Evolutionary conservation across 1,140 invertebrate genomes (phyloP).

Genomic region (Bicyclus anynana): DNA sequence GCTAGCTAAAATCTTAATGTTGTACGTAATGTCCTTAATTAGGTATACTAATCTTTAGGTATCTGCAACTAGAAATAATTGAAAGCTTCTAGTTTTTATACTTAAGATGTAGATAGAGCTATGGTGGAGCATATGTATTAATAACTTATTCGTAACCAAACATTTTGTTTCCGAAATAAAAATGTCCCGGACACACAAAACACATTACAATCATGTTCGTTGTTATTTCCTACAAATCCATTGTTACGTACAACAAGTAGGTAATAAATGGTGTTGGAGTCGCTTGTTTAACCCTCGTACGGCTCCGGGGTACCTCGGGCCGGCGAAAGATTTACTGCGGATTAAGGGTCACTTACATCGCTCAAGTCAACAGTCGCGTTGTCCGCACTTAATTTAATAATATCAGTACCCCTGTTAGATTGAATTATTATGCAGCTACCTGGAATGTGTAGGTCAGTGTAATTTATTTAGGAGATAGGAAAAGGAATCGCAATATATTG

Average conservation of each 20-base stretch:
- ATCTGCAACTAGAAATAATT: too few species aligned
- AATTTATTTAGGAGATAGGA: not conserved
- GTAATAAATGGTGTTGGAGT: constrained; percentile 69
- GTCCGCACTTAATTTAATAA: constrained; percentile 66
- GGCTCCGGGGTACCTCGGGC: constrained; percentile 36
- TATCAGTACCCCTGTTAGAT: constrained; percentile 46
- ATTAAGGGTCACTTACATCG: constrained; percentile 74
- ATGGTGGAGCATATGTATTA: not conserved
- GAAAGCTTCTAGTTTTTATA: too few species aligned
- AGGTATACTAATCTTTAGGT: too few species aligned
- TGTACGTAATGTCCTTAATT: too few species aligned
- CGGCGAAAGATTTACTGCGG: constrained; percentile 70
- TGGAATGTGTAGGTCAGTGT: not conserved
- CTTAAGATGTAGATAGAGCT: not conserved
- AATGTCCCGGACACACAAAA: constrained; percentile 10
- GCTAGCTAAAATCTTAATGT: too few species aligned
- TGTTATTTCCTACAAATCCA: constrained; percentile 39
- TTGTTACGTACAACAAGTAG: constrained; percentile 57
- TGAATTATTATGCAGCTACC: constrained; percentile 43
- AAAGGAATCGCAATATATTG: too few species aligned
- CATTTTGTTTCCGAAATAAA: not conserved
- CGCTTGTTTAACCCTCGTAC: constrained; percentile 62
- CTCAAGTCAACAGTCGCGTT: constrained; percentile 63
- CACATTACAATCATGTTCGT: constrained; percentile 26
- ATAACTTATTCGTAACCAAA: not conserved